Base-by-base conservation (phyloP, 2,888 invertebrate genomes). In the Trypoxylon attenuatum region DNA sequence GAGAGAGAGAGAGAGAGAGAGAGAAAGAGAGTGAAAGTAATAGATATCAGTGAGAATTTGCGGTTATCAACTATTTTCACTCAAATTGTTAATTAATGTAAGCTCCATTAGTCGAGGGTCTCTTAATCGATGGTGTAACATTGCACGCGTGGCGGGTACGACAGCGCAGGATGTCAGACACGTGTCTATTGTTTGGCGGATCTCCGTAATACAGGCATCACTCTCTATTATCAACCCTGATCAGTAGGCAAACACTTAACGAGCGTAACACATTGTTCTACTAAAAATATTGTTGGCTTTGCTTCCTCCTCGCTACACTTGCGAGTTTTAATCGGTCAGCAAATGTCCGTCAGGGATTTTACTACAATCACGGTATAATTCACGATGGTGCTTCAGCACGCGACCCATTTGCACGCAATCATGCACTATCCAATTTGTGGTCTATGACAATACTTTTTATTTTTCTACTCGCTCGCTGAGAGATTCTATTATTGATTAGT, bases 181-280 rank as follows among this genome's bases (percentile, higher is more conserved):
- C 75, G 75, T 67, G 75, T 5, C 75, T 47, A 70, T 72, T 70
- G 64, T 70, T 56, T 29, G 27, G 10, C 46, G 47, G 49, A 13
- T 23, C 43, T 29, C 27, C 39, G 50, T 50, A 59, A 33, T 10
- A 33, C 10, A 13, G 42, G 27, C 29, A 27, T 27, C 56, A 15
- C 53, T 23, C 19, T 3, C 52, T 47, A 60, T 65, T 69, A 54
- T 47, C 54, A 42, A 6, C 23, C n/a, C 41, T 50, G 39, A 57
- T 62, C 51, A 53, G 45, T 63, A 15, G 15, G 69, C 69, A 75
- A 75, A 75, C 72, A 75, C 75, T 75, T 57, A 61, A 58, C 62
- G n/a, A 43, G 59, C 23, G 22, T 4, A 23, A 33, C 13, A 13
- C 13, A 10, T 41, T 22, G 5, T 22, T 18, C 19, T 19, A 6